Evolutionary conservation across 30 jellyfish, hydroid and myxozoan species (phyloP).

Genomic region (Pelagia noctiluca): DNA sequence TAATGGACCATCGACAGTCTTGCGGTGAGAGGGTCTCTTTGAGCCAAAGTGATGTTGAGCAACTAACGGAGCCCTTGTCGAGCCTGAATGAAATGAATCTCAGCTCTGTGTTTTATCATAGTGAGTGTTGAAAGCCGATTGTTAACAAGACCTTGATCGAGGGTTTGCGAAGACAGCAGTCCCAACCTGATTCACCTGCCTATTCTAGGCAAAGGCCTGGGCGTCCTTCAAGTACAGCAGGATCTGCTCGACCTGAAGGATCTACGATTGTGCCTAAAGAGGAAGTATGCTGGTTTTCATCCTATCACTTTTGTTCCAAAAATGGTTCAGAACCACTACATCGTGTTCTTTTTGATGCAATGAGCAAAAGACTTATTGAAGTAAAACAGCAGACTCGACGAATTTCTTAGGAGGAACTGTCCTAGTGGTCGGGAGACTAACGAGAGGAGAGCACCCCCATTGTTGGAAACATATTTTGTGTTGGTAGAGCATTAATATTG

Average conservation of each 20-base stretch:
- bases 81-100: not conserved
- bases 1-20: no score
- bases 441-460: no score
- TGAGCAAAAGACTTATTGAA: constrained; percentile 7
- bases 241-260: not conserved
- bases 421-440: no score
- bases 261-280: not conserved
- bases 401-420: no score
- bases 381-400: constrained; percentile 1
- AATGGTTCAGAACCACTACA: not conserved
- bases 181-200: not conserved
- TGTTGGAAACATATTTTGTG: no score
- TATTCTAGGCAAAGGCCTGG: constrained; percentile 3
- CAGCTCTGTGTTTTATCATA: not conserved
- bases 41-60: not conserved
- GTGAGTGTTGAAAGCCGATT: not conserved
- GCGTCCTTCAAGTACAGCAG: not conserved
- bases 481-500: no score
- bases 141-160: constrained; percentile 2
- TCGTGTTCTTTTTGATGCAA: constrained; percentile 12
- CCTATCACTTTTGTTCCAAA: not conserved
- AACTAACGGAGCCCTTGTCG: not conserved
- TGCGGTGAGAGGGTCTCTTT: no score
- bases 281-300: not conserved
- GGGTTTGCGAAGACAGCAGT: not conserved